phyloP scores from a whole-genome alignment of 2,113 vertebrate genomes.

The Pelecanoides urinatrix region DNA sequence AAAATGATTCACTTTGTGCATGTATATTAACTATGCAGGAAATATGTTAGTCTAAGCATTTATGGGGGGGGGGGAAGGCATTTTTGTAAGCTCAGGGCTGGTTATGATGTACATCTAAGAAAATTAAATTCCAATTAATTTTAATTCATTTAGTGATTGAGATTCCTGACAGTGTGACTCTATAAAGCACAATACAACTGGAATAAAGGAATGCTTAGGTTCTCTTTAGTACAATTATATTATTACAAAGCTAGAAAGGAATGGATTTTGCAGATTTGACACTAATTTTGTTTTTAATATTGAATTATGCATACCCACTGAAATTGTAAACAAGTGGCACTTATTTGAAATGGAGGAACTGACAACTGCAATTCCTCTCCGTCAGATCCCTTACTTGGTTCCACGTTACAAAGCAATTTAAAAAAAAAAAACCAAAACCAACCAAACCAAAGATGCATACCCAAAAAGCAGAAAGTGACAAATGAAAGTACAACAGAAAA shows the following conservation, averaged over 20 bases:
- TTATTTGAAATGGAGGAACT: not conserved
- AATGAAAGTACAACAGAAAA: not conserved
- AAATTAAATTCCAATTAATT: not conserved
- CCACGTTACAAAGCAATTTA: not conserved
- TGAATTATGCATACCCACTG: not conserved
- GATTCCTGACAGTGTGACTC: not conserved
- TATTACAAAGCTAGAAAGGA: not conserved
- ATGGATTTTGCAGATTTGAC: not conserved
- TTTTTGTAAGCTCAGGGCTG: not conserved
- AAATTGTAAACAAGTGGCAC: not conserved
- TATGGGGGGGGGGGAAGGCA: not conserved
- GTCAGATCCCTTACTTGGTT: not conserved
- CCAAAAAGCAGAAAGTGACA: not conserved
- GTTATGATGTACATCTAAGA: not conserved
- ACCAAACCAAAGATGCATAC: too few species aligned
- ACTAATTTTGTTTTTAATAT: not conserved
- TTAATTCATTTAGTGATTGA: not conserved
- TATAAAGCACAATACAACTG: not conserved
- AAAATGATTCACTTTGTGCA: not conserved
- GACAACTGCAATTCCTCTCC: not conserved
- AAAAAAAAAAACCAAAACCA: not conserved
- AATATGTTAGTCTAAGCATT: not conserved
- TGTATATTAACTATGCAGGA: not conserved
- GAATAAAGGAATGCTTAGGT: not conserved
- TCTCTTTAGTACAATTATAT: not conserved